phyloP scores from a whole-genome alignment of 2,888 invertebrate species.

The Caenorhabditis afra region DNA sequence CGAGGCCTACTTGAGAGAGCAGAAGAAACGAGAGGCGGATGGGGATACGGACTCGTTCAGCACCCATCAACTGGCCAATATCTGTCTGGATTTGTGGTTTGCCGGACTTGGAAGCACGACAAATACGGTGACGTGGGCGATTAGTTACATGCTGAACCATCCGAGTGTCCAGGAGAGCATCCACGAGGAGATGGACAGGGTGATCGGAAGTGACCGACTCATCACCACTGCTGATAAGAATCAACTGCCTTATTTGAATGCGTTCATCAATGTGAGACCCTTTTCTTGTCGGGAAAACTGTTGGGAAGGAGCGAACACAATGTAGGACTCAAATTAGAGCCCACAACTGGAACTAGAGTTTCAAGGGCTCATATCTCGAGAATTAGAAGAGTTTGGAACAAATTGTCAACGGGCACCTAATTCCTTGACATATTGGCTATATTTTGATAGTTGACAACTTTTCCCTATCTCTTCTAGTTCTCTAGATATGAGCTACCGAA shows the following conservation, averaged over 20 bases:
- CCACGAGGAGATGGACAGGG: slow-evolving; percentile 62
- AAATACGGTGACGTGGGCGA: slow-evolving; percentile 62
- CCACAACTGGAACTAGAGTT: no score
- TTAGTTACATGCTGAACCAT: slow-evolving; percentile 60
- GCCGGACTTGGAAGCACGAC: slow-evolving; percentile 67
- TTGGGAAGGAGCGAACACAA: no score
- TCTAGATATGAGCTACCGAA: no score
- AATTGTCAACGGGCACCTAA: no score
- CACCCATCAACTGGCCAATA: slow-evolving; percentile 49
- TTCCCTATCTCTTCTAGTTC: no score
- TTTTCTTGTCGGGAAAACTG: no score
- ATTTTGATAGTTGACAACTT: no score
- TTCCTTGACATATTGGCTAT: no score
- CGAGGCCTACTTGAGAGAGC: slow-evolving; percentile 60
- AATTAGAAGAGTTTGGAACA: no score
- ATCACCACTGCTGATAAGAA: slow-evolving; percentile 67
- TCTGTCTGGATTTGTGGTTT: slow-evolving; percentile 64
- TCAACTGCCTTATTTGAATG: slow-evolving; percentile 57
- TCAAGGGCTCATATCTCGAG: no score
- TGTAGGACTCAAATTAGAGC: no score
- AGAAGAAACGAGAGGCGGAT: slow-evolving; percentile 44
- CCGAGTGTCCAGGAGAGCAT: slow-evolving; percentile 58
- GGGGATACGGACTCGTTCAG: slow-evolving; percentile 52
- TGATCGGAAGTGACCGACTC: slow-evolving; percentile 59
- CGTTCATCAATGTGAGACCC: slow-evolving; percentile 65